These are phyloP conservation scores for Myotis vivesi DNA, from an alignment of 2,797 vertebrate species.

Conservation along the genomic window DNA sequence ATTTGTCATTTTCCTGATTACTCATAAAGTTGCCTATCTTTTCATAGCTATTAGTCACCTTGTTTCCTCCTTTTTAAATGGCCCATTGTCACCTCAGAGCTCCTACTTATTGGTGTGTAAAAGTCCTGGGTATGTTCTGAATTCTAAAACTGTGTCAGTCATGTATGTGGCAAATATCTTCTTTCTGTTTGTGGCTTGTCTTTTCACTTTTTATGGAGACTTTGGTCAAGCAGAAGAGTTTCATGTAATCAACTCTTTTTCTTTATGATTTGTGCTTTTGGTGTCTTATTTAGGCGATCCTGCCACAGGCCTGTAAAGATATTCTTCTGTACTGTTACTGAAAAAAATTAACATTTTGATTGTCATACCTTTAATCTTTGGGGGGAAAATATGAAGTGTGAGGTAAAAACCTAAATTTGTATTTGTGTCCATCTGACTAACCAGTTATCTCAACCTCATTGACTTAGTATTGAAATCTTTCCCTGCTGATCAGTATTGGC, in stretches of 20 bases:
- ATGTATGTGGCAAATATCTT: background rate
- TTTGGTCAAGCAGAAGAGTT: background rate
- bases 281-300: background rate
- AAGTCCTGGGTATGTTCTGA: background rate
- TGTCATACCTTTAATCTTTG: background rate
- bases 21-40: background rate
- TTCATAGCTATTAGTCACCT: background rate
- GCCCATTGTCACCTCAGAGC: background rate
- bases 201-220: background rate
- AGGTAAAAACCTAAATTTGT: background rate
- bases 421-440: background rate
- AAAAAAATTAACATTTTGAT: background rate
- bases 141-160: background rate
- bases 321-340: background rate
- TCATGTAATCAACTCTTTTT: background rate
- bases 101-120: background rate
- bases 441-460: background rate
- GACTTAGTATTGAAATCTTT: background rate
- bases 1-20: background rate
- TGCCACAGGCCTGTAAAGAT: background rate
- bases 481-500: background rate
- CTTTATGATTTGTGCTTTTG: background rate
- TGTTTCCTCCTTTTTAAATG: background rate
- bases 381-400: background rate
- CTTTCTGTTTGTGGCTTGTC: background rate